Conservation (phyloP, 2,888 invertebrate genomes). For the Eupithecia subfuscata region DNA sequence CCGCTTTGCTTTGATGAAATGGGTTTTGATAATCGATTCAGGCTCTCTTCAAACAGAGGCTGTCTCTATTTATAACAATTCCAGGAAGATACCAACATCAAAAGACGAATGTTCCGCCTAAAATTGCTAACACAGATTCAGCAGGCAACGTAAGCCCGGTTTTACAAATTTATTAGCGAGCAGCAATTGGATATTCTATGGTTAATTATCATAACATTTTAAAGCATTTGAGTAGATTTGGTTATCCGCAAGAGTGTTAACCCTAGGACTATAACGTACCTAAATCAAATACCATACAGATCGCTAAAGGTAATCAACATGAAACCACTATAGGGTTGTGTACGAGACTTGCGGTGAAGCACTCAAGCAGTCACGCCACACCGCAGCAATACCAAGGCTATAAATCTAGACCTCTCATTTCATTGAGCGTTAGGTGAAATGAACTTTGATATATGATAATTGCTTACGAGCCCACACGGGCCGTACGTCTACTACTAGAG, state of each 20-base stretch:
- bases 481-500: not conserved
- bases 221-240: not conserved
- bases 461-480: not conserved
- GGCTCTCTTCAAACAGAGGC: not conserved
- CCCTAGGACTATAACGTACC: not conserved
- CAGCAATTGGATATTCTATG: not conserved
- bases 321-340: not conserved
- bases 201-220: not conserved
- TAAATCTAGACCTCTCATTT: constrained; percentile 18
- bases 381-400: constrained; percentile 20
- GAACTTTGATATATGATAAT: not conserved
- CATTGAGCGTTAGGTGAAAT: not conserved
- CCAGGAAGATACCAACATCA: not conserved
- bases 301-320: not conserved
- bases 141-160: not conserved
- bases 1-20: not conserved
- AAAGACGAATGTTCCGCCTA: not conserved
- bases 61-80: constrained; percentile 1
- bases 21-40: not conserved
- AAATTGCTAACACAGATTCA: constrained; percentile 4
- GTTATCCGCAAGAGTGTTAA: not conserved
- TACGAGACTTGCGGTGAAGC: constrained; percentile 25
- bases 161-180: no score
- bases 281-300: not conserved
- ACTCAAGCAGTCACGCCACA: constrained; percentile 27